phyloP scores from a whole-genome alignment of 2,888 invertebrate genomes.

The Diloba caeruleocephala region DNA sequence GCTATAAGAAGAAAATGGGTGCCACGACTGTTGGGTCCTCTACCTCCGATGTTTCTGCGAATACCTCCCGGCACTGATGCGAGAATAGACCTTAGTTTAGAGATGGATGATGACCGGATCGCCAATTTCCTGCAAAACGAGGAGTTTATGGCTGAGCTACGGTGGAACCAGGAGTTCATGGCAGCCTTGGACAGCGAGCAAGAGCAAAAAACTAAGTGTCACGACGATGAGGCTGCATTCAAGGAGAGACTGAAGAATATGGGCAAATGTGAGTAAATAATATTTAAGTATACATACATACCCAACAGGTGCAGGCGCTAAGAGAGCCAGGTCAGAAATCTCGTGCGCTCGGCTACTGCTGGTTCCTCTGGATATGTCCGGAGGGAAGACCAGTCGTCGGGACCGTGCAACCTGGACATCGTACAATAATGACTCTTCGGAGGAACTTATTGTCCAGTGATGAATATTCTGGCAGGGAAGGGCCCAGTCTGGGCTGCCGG shows the following conservation, averaged over 20 bases:
- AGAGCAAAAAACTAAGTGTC: constrained; percentile 82
- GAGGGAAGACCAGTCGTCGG: too few relatives aligned
- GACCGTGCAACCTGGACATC: too few relatives aligned
- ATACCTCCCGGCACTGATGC: constrained; percentile 87
- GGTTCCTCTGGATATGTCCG: too few relatives aligned
- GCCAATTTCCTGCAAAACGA: constrained; percentile 96
- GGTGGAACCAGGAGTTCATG: constrained; percentile 96
- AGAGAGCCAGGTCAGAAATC: too few relatives aligned
- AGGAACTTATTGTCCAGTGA: too few relatives aligned
- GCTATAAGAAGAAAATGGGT: constrained; percentile 91
- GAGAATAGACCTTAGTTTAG: constrained; percentile 83
- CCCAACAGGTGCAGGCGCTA: too few relatives aligned
- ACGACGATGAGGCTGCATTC: constrained; percentile 92
- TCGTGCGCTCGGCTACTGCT: too few relatives aligned
- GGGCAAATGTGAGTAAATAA: constrained; percentile 91
- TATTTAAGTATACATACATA: too few relatives aligned
- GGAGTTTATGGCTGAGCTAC: constrained; percentile 95
- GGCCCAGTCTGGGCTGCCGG: too few relatives aligned
- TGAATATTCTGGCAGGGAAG: too few relatives aligned
- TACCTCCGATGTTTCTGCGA: constrained; percentile 94
- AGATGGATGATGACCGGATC: constrained; percentile 95
- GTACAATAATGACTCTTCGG: too few relatives aligned
- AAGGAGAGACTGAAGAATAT: constrained; percentile 94
- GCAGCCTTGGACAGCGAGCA: constrained; percentile 94
- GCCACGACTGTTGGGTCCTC: constrained; percentile 93